These are phyloP conservation scores for Martes flavigula DNA, from an alignment of 2,797 vertebrate genomes.

Conservation along the genomic window DNA sequence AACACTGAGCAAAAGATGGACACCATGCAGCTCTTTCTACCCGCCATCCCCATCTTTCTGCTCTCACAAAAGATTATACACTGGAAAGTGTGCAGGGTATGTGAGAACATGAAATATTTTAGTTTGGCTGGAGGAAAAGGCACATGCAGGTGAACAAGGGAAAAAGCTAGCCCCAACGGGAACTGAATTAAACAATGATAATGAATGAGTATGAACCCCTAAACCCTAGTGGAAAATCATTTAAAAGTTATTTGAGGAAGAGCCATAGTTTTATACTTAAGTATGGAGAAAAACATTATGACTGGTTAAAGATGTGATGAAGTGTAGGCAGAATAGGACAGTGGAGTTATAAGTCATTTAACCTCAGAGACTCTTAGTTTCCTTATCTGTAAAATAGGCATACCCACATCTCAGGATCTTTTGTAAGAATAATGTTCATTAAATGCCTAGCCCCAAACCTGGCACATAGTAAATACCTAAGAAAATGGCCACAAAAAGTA, in stretches of 20 bases:
- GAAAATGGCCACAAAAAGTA: not conserved
- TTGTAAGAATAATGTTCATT: not conserved
- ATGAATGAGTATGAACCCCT: not conserved
- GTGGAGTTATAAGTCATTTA: constrained; percentile 14
- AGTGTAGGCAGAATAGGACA: not conserved
- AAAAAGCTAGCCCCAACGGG: not conserved
- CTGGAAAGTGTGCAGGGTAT: not conserved
- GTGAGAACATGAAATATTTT: not conserved
- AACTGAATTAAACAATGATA: constrained; percentile 16
- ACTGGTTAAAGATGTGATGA: not conserved
- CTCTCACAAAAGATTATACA: not conserved
- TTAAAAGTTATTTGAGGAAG: not conserved
- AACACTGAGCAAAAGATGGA: not conserved
- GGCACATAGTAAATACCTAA: not conserved
- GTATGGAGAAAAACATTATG: not conserved
- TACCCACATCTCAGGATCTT: not conserved
- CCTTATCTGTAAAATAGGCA: constrained; percentile 14
- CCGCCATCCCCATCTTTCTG: not conserved
- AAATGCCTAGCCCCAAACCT: constrained; percentile 34
- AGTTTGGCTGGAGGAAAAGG: not conserved
- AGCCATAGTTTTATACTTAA: not conserved
- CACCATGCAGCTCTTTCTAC: not conserved
- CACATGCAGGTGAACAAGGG: not conserved
- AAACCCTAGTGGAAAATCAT: not conserved
- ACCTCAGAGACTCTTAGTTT: not conserved